phyloP scores from a whole-genome alignment of 2,797 vertebrate species.

The Pygocentrus nattereri region DNA sequence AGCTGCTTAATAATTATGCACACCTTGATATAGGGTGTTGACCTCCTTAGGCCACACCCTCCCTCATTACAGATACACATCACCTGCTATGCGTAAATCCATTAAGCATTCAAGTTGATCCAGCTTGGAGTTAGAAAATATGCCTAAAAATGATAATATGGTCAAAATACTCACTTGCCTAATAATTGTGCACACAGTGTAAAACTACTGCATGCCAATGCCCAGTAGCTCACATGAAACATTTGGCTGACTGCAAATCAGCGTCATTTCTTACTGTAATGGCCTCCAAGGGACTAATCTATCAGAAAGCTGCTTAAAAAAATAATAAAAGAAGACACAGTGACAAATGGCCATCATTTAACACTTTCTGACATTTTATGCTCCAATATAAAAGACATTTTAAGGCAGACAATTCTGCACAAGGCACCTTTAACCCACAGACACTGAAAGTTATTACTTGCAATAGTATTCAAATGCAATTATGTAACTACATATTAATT shows the following conservation, averaged over 20 bases:
- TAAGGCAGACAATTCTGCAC: neutral
- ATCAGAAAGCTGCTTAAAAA: neutral
- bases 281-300: neutral
- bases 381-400: neutral
- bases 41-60: too few relatives aligned
- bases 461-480: neutral
- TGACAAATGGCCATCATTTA: neutral
- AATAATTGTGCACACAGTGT: too few relatives aligned
- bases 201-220: too few relatives aligned
- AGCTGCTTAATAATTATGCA: too few relatives aligned
- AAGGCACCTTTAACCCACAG: neutral
- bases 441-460: neutral
- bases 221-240: neutral
- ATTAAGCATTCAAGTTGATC: too few relatives aligned
- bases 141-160: too few relatives aligned
- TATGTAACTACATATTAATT: neutral
- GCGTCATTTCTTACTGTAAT: neutral
- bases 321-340: neutral
- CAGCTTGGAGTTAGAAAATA: too few relatives aligned
- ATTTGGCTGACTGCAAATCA: neutral
- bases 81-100: too few relatives aligned
- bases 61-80: too few relatives aligned
- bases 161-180: too few relatives aligned
- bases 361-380: neutral
- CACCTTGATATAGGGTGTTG: too few relatives aligned